Evolutionary conservation across 2,888 invertebrate genomes (phyloP), one percentile per base, ranked within the genome.

Genomic region (Adineta ricciae): DNA sequence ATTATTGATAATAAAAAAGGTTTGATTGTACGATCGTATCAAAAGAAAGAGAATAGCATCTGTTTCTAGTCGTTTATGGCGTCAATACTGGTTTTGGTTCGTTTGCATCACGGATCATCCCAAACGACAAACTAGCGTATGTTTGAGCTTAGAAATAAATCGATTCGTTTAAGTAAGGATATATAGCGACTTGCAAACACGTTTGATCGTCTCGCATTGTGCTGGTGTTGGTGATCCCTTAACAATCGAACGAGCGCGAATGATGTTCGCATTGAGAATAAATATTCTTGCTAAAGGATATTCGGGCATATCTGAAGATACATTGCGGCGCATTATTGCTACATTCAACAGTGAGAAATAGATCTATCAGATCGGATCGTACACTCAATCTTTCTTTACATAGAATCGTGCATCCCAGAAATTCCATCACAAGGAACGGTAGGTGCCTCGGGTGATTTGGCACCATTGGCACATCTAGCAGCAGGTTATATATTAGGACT

Each of bases 51-150:
- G 0, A n/a, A n/a, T 41, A 1, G 21, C 3, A 14, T 78, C 24
- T 1, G 38, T 78, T 89, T 89, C 84, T 87, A 92, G 92, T 92
- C 86, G 93, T 91, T 86, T 93, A 93, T 88, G 93, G 93, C 8
- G 92, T 93, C 73, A 93, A 93, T 4, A 93, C 93, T 2, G 93
- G 93, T n/a, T 93, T 93, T 88, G 93, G 93, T 83, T 93, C 93
- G 85, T 93, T 93, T 89, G 93, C 93, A 0, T 90, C 91, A 41
- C 92, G 92, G 4, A 90, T 91, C 16, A 93, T 93, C 64, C 89
- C 90, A n/a, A 89, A 90, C 24, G 92, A 93, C 78, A 92, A 93
- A 87, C 88, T 93, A 4, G 90, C 91, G 93, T 93, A 90, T 90
- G 91, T 84, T 24, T n/a, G 7, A 7, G 2, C n/a, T 82, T 85